Evolutionary conservation across 2,888 invertebrate genomes (phyloP), one percentile per base, ranked within the genome.

Genomic region (Podabrus alpinus): DNA sequence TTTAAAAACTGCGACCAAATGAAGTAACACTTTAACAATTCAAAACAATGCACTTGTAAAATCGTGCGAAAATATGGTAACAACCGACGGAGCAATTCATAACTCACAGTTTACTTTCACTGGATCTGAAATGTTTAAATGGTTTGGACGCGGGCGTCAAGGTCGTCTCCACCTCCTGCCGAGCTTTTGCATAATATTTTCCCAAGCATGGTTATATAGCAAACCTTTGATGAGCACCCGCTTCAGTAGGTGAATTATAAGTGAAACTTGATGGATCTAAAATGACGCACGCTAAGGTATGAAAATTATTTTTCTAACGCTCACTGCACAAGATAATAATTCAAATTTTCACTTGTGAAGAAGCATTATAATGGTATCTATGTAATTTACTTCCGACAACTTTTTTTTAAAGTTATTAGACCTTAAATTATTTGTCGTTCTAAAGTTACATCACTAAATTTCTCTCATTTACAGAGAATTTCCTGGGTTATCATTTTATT

Each of bases 41-140:
- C 59, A 62, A 45, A 74, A 76, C 71, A 76, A 73, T 71, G 59
- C 17, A 67, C 13, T 71, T 68, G 69, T 71, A 70, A 74, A 67
- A 72, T 69, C 72, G 72, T 77, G 77, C 29, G 77, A 77, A 77
- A 69, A 69, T 74, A 71, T 68, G 59, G 15, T 59, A 74, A 73
- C 62, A 70, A 68, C 45, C 61, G 17, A 61, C 66, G 69, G 64
- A 74, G 74, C 69, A 74, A 72, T 74, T 72, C 76, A 73, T 76
- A 73, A 69, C 76, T 76, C 73, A 73, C 76, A 74, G 66, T 62
- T 29, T 69, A 74, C 74, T 77, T 74, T 74, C 77, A 72, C 74
- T 72, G 25, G 61, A 60, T 68, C 24, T 73, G 66, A 72, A 72
- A 75, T 66, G 66, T 66, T 68, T 59, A 13, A 19, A 67, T 21